Evolutionary conservation across 1,140 invertebrate species (phyloP).

Genomic region (Macrocentrus cingulum): DNA sequence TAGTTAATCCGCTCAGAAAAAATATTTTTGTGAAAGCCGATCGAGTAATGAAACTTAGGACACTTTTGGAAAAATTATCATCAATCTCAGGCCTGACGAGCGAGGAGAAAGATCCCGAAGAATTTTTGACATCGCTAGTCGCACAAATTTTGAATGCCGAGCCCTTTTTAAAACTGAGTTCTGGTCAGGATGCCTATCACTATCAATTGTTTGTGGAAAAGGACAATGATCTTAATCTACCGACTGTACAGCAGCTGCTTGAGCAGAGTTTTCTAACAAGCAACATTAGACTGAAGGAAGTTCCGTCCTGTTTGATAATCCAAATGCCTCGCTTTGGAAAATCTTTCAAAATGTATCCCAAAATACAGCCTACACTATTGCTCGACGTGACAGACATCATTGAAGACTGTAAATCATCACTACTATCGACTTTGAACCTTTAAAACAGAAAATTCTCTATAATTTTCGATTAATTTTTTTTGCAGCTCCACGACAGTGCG

Average conservation of each 20-base stretch:
- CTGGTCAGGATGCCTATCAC: constrained; percentile 88
- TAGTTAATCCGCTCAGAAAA: constrained; percentile 90
- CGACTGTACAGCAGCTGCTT: constrained; percentile 89
- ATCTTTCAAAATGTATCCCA: constrained; percentile 93
- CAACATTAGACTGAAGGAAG: constrained; percentile 89
- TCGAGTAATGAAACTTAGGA: constrained; percentile 92
- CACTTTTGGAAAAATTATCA: constrained; percentile 82
- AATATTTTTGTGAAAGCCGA: constrained; percentile 90
- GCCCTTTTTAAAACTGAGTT: constrained; percentile 84
- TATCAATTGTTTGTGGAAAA: constrained; percentile 97
- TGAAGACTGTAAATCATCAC: constrained; percentile 89
- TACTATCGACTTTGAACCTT: too few species aligned
- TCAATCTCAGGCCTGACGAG: constrained; percentile 86
- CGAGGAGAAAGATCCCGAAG: constrained; percentile 96
- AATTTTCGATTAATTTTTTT: too few species aligned
- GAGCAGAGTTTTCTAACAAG: constrained; percentile 94
- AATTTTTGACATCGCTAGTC: constrained; percentile 91
- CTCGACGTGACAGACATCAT: constrained; percentile 96
- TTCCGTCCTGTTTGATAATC: constrained; percentile 89
- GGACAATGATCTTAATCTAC: constrained; percentile 82
- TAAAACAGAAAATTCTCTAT: too few species aligned
- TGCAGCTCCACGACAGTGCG: constrained; percentile 87
- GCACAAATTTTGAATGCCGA: constrained; percentile 88
- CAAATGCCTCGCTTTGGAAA: constrained; percentile 98
- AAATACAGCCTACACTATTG: constrained; percentile 88